Base-by-base conservation (phyloP, 2,113 vertebrate species). In the Paradoxurus hermaphroditus region DNA sequence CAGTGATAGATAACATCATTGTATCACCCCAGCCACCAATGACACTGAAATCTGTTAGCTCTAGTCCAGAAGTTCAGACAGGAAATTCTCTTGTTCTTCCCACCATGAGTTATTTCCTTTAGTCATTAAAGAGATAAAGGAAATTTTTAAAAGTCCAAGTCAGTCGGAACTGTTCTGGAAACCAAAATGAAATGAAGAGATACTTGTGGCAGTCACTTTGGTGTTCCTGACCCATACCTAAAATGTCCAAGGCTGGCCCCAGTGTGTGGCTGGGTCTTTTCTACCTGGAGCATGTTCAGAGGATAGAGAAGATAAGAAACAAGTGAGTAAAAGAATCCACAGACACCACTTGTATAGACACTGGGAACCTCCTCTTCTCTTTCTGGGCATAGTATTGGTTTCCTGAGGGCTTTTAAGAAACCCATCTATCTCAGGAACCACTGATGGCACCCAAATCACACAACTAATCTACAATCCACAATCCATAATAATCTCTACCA, bases 51-150 rank as follows among this genome's bases (percentile, higher is more conserved):
- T 44, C 39, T 62, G 90, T 25, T 36, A 84, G 12, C 44, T 68
- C 41, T 63, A 19, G 5, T 63, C 88, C 34, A 46, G 53, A 91
- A 94, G 18, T 23, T 72, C 67, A 83, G 79, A 25, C 3, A 1
- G 53, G 83, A 91, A 82, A 65, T 78, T 75, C 49, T 51, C 44
- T 87, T 51, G 7, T 79, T 79, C 10, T 88, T 91, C 49, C 44
- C 3, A 65, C 4, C 3, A 51, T 65, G 19, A 46, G 14, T 86
- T 83, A 65, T 88, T 53, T 79, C 21, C 73, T 70, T 56, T 46
- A 63, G 36, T 68, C 36, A 63, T 31, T 49, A 65, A 56, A 95
- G 59, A 95, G 39, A 34, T 83, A 53, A 77, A 85, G 6, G 46
- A 41, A 4, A 27, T 70, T 53, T 49, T 5, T 0, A 36, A 46